Percentiles rank a stretch among this genome's conserved stretches.
Evolutionary conservation across 2,797 vertebrate species (phyloP).

Genomic region (Macroramphosus scolopax): DNA sequence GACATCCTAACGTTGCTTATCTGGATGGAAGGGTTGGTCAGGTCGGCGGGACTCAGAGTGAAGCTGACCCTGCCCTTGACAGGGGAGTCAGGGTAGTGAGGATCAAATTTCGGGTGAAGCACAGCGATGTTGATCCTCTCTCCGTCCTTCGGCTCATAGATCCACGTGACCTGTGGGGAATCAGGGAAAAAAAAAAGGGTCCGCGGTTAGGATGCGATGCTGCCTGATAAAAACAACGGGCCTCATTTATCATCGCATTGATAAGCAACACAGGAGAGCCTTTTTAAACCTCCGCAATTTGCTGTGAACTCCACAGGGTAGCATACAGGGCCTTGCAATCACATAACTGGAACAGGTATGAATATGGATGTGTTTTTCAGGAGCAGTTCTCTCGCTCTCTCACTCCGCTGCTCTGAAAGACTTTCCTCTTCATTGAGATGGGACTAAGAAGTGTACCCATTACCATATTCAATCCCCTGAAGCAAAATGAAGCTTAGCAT

Average conservation of each 20-base stretch:
- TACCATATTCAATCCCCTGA: conserved; percentile 65
- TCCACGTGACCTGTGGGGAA: conserved; percentile 81
- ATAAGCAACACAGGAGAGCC: conserved; percentile 24
- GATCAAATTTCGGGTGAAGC: conserved; percentile 74
- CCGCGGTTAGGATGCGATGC: conserved; percentile 5
- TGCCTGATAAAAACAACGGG: conserved; percentile 10
- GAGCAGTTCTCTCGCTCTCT: conserved; percentile 1
- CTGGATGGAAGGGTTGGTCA: conserved; percentile 78
- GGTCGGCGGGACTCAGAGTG: conserved; percentile 10
- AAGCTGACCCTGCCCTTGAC: conserved; percentile 71
- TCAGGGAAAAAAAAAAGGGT: no score
- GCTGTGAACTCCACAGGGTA: conserved; percentile 37
- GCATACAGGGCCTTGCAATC: conserved; percentile 43
- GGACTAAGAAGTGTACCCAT: conserved; percentile 47
- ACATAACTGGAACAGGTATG: conserved; percentile 52
- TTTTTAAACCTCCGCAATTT: conserved; percentile 36
- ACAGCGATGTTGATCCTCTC: conserved; percentile 76
- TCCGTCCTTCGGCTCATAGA: conserved; percentile 62
- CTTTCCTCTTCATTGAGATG: conserved; percentile 62
- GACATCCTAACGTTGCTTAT: conserved; percentile 72
- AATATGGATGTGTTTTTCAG: conserved; percentile 65
- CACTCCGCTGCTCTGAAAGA: conserved; percentile 33
- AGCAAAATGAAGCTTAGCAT: conserved; percentile 58
- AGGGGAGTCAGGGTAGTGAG: conserved; percentile 70
- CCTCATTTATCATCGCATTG: conserved; percentile 27